Base-by-base conservation (phyloP, 1,140 invertebrate genomes). In the Penaeus indicus region DNA sequence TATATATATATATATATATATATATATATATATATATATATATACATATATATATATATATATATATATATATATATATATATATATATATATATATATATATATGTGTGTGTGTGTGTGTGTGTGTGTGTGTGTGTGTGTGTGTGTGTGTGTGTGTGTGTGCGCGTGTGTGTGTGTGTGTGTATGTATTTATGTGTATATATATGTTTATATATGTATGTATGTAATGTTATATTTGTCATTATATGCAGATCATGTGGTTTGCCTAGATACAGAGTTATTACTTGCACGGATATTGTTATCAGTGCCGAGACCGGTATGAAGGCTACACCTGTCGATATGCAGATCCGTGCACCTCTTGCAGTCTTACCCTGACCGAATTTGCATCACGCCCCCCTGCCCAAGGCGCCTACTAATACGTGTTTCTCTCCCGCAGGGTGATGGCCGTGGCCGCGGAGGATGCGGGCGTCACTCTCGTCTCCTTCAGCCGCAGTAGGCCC, bases 381-480 rank as follows among this genome's bases (percentile, higher is more conserved):
- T 75, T 5, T 75, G 69, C 38, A 32, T 8, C 19, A 38, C 5
- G 38, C n/a, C 18, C 3, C n/a, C 18, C 3, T 1, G 69, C n/a
- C 19, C 5, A 75, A 18, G 18, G n/a, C 64, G 47, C 22, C 5
- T 3, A 11, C 13, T 38, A 22, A 54, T 54, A 54, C 54, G 54
- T 16, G 47, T 63, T 16, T 63, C 18, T 63, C 18, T 25, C 86
- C 32, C 61, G 21, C 82, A 78, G 81, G 81, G 81, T 84, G 87
- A 88, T 88, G 87, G 87, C 87, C 27, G 87, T 88, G 81, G 87
- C 87, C 81, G 87, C 42, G 81, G 69, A 88, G 82, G 87, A 88
- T 64, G 82, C 81, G n/a, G 87, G 87, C 21, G 81, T 88, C 13
- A 88, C 81, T 19, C 87, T 88, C 25, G 87, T 88, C 72, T 83